A percentile compares a stretch with the other conserved stretches of the same genome.
phyloP scores from a whole-genome alignment of 2,888 invertebrate genomes.

The Polymixis lichenea region DNA sequence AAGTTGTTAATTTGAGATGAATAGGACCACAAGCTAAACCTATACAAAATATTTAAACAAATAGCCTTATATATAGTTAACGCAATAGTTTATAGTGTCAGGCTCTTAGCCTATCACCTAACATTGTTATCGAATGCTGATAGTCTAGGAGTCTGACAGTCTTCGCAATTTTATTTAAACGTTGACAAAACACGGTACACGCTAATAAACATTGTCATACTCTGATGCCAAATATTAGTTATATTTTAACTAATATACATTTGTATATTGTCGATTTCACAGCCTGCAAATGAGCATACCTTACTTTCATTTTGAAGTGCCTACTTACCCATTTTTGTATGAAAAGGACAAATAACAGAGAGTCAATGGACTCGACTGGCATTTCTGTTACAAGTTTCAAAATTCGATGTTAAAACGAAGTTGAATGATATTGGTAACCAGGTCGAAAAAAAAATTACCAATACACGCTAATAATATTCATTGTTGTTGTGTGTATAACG shows the following conservation, averaged over 20 bases:
- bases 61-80: constrained; percentile 44
- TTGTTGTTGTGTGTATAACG: neutral
- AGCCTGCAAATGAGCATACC: constrained; percentile 38
- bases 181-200: constrained; percentile 64
- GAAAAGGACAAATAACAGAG: neutral
- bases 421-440: neutral
- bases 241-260: constrained; percentile 77
- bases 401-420: neutral
- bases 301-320: neutral
- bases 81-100: constrained; percentile 48
- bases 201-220: constrained; percentile 71
- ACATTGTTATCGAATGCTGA: constrained; percentile 1
- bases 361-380: neutral
- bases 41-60: constrained; percentile 57
- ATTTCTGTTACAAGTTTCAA: neutral
- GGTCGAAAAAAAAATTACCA: neutral
- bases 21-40: constrained; percentile 28
- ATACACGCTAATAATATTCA: neutral
- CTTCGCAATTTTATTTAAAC: constrained; percentile 38
- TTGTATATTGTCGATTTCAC: constrained; percentile 50
- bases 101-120: constrained; percentile 32
- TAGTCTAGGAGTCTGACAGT: constrained; percentile 42
- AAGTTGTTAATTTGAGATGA: constrained; percentile 15
- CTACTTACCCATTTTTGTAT: neutral
- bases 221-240: constrained; percentile 87